Evolutionary conservation across 2,113 vertebrate species (phyloP), one percentile per base, ranked within the genome.

Genomic region (Mormyrus lacerda): DNA sequence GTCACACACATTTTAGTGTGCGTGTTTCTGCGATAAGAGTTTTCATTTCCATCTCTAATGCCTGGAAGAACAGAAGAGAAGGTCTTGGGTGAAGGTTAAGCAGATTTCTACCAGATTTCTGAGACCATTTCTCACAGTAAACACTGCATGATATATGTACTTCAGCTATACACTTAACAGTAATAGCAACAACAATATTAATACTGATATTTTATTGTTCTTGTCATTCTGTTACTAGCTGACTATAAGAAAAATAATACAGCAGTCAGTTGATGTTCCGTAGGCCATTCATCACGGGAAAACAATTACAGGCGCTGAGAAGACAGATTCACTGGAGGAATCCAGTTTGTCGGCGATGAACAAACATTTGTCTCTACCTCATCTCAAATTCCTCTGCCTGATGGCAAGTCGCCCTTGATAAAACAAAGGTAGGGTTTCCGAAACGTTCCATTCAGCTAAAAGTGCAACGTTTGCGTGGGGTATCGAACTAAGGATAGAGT

Each of bases 371-470:
- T 89, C 21, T 13, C 39, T 89, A 31, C 84, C 65, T 73, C 27
- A 39, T 69, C 84, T 47, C 45, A n/a, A 69, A 45, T 45, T 89
- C 82, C 50, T 19, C 65, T 42, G 58, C 82, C 27, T 51, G 55
- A 89, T 87, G 45, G 65, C 47, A 50, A 48, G 58, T 51, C 76
- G 83, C n/a, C 84, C 89, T 89, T 89, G 55, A 87, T 58, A 89
- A 87, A 89, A 85, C 84, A 85, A 50, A 89, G 84, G 85, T 73
- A 86, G 47, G 47, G 61, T 87, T 89, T 73, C 89, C 1, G 24
- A n/a, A 31, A 44, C 8, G 24, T 11, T 11, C 45, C 58, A 13
- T 73, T 86, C 17, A 3, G 89, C 83, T 86, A 35, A 86, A 65
- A 87, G 15, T 0, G 21, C 39, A 86, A 73, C 6, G 24, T 86